phyloP scores from a whole-genome alignment of 2,888 invertebrate species.

The Morinoia aosen region DNA sequence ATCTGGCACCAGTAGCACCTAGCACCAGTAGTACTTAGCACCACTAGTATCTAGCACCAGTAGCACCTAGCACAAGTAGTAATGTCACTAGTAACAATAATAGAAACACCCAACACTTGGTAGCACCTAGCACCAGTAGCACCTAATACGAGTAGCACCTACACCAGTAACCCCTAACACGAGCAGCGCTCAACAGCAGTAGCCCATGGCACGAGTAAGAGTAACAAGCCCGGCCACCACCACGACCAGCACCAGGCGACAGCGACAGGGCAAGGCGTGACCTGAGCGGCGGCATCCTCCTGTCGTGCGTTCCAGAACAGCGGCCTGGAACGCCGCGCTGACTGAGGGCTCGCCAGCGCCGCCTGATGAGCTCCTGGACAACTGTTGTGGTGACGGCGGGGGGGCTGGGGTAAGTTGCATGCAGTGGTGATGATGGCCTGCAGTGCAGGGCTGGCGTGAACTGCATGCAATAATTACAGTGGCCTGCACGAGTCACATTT shows the following conservation, averaged over 20 bases:
- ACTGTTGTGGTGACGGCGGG: background rate
- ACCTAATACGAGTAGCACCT: too few species aligned
- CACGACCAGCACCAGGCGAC: too few species aligned
- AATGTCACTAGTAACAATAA: too few species aligned
- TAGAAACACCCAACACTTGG: too few species aligned
- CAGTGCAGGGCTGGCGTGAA: background rate
- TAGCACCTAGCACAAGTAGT: too few species aligned
- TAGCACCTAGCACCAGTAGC: too few species aligned
- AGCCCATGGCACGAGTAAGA: background rate
- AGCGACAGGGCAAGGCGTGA: background rate
- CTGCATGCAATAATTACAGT: background rate
- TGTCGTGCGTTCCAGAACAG: background rate
- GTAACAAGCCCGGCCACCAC: background rate
- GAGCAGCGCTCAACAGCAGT: background rate
- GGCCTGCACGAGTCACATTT: background rate
- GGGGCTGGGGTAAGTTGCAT: background rate
- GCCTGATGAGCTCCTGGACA: background rate
- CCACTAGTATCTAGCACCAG: too few species aligned
- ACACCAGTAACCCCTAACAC: too few species aligned
- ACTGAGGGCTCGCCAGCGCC: background rate
- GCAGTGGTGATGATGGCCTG: background rate
- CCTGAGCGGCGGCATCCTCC: background rate
- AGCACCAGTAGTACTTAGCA: too few species aligned
- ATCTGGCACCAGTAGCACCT: too few species aligned
- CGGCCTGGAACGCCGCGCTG: background rate